Evolutionary conservation across 2,113 vertebrate species (phyloP).

Genomic region (Origma solitaria): DNA sequence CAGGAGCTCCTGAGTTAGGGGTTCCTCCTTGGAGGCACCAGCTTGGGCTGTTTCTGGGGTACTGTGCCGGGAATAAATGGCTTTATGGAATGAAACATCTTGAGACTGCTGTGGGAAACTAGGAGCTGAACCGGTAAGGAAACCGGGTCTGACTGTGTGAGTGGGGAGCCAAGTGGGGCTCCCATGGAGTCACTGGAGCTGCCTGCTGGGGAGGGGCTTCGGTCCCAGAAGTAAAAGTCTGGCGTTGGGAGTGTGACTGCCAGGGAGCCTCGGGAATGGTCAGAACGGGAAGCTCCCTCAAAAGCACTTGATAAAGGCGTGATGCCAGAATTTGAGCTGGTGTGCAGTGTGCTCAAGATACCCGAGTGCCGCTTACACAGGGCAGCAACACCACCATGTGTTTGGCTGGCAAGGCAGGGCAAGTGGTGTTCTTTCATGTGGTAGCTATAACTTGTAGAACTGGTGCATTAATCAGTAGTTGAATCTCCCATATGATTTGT

Average conservation of each 20-base stretch:
- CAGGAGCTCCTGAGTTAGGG: fast-evolving
- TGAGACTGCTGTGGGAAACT: fast-evolving
- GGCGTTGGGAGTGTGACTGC: not conserved
- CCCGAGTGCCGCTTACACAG: fast-evolving
- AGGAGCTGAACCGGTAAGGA: not conserved
- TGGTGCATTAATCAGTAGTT: not conserved
- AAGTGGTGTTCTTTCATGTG: not conserved
- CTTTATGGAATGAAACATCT: not conserved
- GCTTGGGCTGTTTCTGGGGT: not conserved
- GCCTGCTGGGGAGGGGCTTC: fast-evolving
- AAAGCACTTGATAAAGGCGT: not conserved
- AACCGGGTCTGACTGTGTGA: not conserved
- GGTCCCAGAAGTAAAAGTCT: not conserved
- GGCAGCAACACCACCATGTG: not conserved
- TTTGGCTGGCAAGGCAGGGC: not conserved
- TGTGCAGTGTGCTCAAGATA: not conserved
- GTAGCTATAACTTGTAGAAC: not conserved
- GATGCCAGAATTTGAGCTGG: not conserved
- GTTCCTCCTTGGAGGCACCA: fast-evolving
- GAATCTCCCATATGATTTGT: not conserved
- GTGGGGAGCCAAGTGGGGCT: fast-evolving
- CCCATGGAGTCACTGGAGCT: fast-evolving
- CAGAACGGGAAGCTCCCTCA: not conserved
- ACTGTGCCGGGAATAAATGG: fast-evolving
- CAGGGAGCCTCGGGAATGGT: fast-evolving